These are phyloP conservation scores for Lysandra coridon DNA, from an alignment of 2,888 invertebrate species.

Conservation along the genomic window DNA sequence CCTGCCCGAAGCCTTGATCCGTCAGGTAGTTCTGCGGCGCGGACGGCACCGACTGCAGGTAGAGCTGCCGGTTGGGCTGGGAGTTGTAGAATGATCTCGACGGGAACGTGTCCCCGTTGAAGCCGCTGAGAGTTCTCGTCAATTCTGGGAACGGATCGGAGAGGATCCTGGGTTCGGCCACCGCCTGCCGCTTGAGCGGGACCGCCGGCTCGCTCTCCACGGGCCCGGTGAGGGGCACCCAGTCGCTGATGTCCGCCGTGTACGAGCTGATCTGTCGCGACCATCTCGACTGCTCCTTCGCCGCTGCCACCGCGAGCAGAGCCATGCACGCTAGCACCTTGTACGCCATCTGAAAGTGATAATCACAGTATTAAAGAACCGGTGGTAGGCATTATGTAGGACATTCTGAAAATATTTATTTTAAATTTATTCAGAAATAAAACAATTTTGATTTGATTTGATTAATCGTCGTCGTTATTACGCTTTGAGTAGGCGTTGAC, in stretches of 20 bases:
- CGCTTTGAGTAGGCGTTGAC: too few relatives aligned
- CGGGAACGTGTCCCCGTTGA: constrained; percentile 60
- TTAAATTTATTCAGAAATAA: too few relatives aligned
- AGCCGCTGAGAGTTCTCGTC: constrained; percentile 48
- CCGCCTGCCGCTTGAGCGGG: constrained; percentile 66
- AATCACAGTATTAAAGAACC: not conserved
- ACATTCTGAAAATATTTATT: too few relatives aligned
- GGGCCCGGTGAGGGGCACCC: constrained; percentile 68
- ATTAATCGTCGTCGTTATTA: too few relatives aligned
- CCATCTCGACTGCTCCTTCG: constrained; percentile 67
- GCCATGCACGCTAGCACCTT: constrained; percentile 56
- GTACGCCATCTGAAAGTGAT: constrained; percentile 66
- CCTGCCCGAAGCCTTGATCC: constrained; percentile 71
- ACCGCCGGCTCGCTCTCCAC: constrained; percentile 53
- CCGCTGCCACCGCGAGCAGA: constrained; percentile 52
- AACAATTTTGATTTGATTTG: too few relatives aligned
- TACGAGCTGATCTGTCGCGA: constrained; percentile 74
- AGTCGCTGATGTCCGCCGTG: constrained; percentile 71
- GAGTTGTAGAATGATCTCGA: constrained; percentile 60
- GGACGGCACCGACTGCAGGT: constrained; percentile 69
- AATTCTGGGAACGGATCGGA: constrained; percentile 66
- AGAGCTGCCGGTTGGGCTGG: constrained; percentile 63
- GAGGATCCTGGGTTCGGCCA: constrained; percentile 72
- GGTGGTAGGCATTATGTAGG: too few relatives aligned
- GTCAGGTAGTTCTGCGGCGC: constrained; percentile 70